Percentiles rank a stretch among this genome's conserved stretches.
Conservation (phyloP, 1,140 invertebrate species). For the Drosophila arawakana region DNA sequence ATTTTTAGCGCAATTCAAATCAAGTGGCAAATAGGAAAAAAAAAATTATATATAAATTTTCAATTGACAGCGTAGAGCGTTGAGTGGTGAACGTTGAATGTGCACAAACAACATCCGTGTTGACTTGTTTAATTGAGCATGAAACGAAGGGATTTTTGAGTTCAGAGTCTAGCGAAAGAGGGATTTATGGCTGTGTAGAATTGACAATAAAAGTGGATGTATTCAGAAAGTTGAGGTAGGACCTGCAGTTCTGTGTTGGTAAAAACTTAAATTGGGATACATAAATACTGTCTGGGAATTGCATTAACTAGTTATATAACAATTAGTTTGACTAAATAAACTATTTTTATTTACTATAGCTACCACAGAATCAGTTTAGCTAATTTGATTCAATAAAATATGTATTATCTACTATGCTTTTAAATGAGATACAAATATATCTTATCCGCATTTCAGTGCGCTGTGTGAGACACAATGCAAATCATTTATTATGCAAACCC, state of each 20-base stretch:
- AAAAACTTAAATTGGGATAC: no score
- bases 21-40: constrained; percentile 48
- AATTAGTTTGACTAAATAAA: no score
- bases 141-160: constrained; percentile 41
- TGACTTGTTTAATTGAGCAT: constrained; percentile 54
- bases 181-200: constrained; percentile 18
- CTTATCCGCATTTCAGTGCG: background rate
- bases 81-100: constrained; percentile 31
- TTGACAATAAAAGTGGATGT: constrained; percentile 11
- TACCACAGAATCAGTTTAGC: no score
- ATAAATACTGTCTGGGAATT: no score
- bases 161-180: background rate
- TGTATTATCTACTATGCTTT: no score
- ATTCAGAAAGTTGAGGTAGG: constrained; percentile 24
- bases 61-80: constrained; percentile 39
- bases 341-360: no score
- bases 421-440: background rate
- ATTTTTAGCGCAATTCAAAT: constrained; percentile 67
- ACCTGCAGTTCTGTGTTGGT: background rate
- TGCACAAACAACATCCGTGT: constrained; percentile 51
- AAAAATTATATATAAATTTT: constrained; percentile 27
- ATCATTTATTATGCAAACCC: constrained; percentile 17
- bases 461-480: background rate
- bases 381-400: no score
- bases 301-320: no score